Evolutionary conservation across 2,888 invertebrate species (phyloP).

Genomic region (Tethea ocularis): DNA sequence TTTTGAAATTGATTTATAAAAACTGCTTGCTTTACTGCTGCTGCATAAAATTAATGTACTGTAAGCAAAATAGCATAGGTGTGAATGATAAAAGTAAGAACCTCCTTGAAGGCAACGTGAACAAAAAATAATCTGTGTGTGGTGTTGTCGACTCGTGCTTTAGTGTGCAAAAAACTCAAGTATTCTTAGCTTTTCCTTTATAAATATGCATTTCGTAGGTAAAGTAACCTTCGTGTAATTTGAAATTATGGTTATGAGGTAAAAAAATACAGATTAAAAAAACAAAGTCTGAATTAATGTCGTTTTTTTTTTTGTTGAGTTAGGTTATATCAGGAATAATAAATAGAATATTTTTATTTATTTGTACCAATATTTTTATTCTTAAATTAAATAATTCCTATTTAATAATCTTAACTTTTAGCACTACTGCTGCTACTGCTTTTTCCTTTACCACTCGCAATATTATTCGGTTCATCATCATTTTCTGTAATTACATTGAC

Average conservation of each 20-base stretch:
- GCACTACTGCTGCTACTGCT: slow-evolving; percentile 4
- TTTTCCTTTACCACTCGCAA: slow-evolving; percentile 12
- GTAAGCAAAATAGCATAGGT: not conserved
- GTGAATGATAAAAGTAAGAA: not conserved
- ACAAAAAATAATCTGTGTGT: not conserved
- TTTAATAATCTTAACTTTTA: not conserved
- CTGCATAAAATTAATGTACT: not conserved
- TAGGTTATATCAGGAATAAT: too few relatives aligned
- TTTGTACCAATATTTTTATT: not conserved
- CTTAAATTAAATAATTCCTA: not conserved
- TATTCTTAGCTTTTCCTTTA: not conserved
- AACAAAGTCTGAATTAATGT: too few relatives aligned
- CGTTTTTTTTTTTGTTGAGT: too few relatives aligned
- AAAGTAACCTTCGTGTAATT: too few relatives aligned
- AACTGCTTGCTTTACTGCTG: too few relatives aligned
- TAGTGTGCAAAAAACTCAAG: not conserved
- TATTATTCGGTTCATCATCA: slow-evolving; percentile 11
- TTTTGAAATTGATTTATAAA: too few relatives aligned
- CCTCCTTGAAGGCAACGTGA: not conserved
- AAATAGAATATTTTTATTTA: too few relatives aligned
- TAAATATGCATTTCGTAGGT: not conserved
- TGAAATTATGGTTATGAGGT: too few relatives aligned
- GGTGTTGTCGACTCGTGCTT: not conserved
- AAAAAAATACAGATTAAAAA: too few relatives aligned
- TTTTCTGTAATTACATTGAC: slow-evolving; percentile 30